Base-by-base conservation (phyloP, 2,113 vertebrate species). In the Pterocles orientalis region DNA sequence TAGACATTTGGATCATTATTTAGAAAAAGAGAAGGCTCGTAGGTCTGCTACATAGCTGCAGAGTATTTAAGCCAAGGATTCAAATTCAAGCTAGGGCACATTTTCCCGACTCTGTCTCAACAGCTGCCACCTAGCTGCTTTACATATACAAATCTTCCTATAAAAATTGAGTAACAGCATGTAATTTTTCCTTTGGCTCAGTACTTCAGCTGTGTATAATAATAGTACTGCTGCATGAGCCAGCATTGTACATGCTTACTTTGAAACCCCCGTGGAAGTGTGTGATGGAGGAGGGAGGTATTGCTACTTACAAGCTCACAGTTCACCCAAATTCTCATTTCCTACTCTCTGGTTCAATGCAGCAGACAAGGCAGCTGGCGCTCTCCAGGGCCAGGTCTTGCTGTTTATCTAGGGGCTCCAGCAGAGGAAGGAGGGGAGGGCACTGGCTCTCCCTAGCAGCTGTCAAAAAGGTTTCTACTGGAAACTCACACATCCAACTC, bases 231-330 rank as follows among this genome's bases (percentile, higher is more conserved):
- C 60, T 79, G 43, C 5, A 2, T 5, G 39, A 39, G 33, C 18
- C 0, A 0, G 24, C 10, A 12, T 18, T 48, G 13, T 5, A 11
- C 6, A 6, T 0, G 1, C 31, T 82, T 84, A 79, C 36, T 76
- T 53, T 61, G 66, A 65, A 69, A 87, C 2, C 10, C 16, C 31
- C 0, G 0, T 41, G 65, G 61, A 78, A 81, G 20, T 0, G 0
- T 43, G 31, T 2, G 5, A 7, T 43, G 33, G 15, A 70, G 69
- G 64, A 68, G 45, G 57, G 69, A 78, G 24, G 4, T 36, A 12
- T 4, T 43, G 41, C 65, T 68, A 2, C 53, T 57, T 39, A 31
- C 9, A 90, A 18, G 45, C 10, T 34, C 51, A 56, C 34, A 23
- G 39, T 24, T 64, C 70, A 41, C 5, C 34, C 65, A 60, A 14